Evolutionary conservation across 2,888 invertebrate genomes (phyloP).

Genomic region (Himalopsyche anomala): DNA sequence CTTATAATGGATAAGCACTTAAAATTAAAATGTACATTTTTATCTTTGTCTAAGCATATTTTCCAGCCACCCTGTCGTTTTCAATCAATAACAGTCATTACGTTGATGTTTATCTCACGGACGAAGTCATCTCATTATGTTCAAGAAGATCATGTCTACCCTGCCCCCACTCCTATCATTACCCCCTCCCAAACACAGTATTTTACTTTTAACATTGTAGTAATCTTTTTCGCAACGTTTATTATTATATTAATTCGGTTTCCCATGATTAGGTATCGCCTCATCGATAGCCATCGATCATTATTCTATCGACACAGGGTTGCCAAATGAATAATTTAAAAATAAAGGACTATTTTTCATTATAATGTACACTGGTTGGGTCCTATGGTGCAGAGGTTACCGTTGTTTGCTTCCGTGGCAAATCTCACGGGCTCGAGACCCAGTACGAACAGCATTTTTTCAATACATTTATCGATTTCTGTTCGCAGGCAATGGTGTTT

Average conservation of each 20-base stretch:
- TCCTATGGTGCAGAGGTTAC: too few relatives aligned
- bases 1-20: too few relatives aligned
- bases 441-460: too few relatives aligned
- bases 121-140: constrained; percentile 42
- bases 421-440: too few relatives aligned
- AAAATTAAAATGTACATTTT: too few relatives aligned
- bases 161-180: constrained; percentile 20
- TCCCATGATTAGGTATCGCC: background rate
- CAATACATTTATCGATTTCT: too few relatives aligned
- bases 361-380: too few relatives aligned
- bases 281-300: background rate
- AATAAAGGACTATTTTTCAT: too few relatives aligned
- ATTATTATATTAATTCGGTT: constrained; percentile 11
- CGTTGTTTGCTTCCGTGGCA: too few relatives aligned
- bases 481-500: too few relatives aligned
- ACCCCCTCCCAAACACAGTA: background rate
- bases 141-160: constrained; percentile 28
- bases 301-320: background rate
- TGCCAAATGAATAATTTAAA: too few relatives aligned
- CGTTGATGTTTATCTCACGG: constrained; percentile 53
- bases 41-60: background rate
- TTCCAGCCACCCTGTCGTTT: constrained; percentile 48
- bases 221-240: constrained; percentile 19
- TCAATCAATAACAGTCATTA: constrained; percentile 59
- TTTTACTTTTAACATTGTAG: constrained; percentile 15